These are phyloP conservation scores for Ophioninae sp. DNA, from an alignment of 2,888 invertebrate species.

Conservation along the genomic window DNA sequence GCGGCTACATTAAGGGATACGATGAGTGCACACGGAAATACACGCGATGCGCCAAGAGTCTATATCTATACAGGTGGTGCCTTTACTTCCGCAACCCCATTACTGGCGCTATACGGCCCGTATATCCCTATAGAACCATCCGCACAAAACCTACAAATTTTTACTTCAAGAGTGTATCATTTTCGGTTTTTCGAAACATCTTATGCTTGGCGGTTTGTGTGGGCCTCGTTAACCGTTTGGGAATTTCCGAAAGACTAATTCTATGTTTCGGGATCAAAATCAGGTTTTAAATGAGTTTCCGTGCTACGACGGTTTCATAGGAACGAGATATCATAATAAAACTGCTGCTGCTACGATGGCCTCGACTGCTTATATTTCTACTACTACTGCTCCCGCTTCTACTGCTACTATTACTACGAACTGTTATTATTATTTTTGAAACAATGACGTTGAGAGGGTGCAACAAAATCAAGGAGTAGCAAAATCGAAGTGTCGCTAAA, in stretches of 20 bases:
- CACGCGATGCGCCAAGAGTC: neutral
- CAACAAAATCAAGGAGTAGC: no score
- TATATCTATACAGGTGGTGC: slow-evolving; percentile 13
- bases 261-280: no score
- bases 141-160: neutral
- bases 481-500: no score
- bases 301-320: no score
- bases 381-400: no score
- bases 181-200: neutral
- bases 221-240: neutral
- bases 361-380: no score
- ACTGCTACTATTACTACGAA: no score
- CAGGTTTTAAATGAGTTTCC: no score
- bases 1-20: slow-evolving; percentile 63
- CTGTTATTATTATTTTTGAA: no score
- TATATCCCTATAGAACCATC: slow-evolving; percentile 8
- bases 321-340: no score
- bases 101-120: slow-evolving; percentile 12
- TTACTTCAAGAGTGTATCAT: neutral
- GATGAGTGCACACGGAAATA: slow-evolving; percentile 50
- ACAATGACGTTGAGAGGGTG: no score
- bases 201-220: neutral
- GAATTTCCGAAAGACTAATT: neutral
- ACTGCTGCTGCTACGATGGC: no score
- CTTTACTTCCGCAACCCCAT: slow-evolving; percentile 10